These are phyloP conservation scores for Hymenochirus boettgeri DNA, from an alignment of 2,113 vertebrate genomes.

Conservation along the genomic window DNA sequence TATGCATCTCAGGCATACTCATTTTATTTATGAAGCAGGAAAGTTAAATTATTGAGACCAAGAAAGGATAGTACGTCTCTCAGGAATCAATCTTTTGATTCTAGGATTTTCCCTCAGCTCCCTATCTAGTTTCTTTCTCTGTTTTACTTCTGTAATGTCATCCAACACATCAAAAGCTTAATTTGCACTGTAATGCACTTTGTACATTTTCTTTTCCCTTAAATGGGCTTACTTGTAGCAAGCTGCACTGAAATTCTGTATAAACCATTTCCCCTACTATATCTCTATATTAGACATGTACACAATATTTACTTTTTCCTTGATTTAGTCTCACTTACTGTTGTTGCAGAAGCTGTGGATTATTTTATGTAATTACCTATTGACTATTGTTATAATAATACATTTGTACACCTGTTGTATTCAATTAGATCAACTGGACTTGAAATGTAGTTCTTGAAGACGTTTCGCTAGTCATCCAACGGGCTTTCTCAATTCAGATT, in stretches of 20 bases:
- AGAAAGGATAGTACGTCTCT: constrained; percentile 26
- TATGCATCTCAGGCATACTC: constrained; percentile 35
- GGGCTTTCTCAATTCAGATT: too few relatives aligned
- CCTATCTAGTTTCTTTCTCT: constrained; percentile 2
- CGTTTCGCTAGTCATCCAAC: too few relatives aligned
- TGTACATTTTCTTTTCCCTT: neutral
- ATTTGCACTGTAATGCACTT: constrained; percentile 12
- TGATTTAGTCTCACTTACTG: too few relatives aligned
- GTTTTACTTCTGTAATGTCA: constrained; percentile 14
- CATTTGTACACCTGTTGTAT: too few relatives aligned
- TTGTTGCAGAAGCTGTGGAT: too few relatives aligned
- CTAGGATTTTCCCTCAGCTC: constrained; percentile 25
- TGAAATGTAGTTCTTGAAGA: too few relatives aligned
- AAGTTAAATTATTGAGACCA: constrained; percentile 34
- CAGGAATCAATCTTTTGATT: constrained; percentile 29
- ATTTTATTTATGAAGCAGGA: constrained; percentile 35
- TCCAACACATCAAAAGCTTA: constrained; percentile 28
- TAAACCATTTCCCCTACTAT: too few relatives aligned
- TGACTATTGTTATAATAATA: too few relatives aligned
- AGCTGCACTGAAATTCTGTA: neutral
- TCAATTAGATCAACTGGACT: too few relatives aligned
- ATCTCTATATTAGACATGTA: too few relatives aligned
- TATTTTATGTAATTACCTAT: too few relatives aligned
- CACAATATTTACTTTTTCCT: too few relatives aligned
- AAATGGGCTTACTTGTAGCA: constrained; percentile 5